These are phyloP conservation scores for Orcinus orca DNA, from an alignment of 2,113 vertebrate genomes.

Conservation along the genomic window DNA sequence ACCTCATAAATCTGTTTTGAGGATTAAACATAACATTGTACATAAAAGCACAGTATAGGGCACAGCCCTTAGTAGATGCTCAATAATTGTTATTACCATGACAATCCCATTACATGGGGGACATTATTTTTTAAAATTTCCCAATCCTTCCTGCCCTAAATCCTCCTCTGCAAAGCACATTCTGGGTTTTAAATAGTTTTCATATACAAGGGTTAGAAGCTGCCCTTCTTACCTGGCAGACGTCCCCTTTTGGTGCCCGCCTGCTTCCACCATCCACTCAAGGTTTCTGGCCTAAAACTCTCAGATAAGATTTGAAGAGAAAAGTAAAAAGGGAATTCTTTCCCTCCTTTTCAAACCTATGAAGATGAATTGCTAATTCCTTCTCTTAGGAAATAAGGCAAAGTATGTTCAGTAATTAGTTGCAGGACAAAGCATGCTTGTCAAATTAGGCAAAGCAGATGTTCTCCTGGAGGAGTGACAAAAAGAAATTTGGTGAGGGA, in stretches of 20 bases:
- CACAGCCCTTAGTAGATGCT: background rate
- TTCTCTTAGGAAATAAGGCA: slow-evolving; percentile 19
- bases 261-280: background rate
- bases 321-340: background rate
- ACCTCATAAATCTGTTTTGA: background rate
- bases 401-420: background rate
- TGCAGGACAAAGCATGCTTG: background rate
- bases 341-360: background rate
- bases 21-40: background rate
- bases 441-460: background rate
- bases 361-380: background rate
- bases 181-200: background rate
- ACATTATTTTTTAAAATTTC: background rate
- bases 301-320: background rate
- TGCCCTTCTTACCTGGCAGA: background rate
- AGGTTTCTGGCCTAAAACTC: background rate
- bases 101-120: background rate
- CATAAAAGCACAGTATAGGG: background rate
- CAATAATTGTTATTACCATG: background rate
- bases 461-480: background rate
- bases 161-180: background rate
- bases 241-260: background rate
- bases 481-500: background rate
- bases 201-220: background rate
- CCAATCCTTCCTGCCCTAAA: background rate